Conservation (phyloP, 64 coral and sea anemone genomes). For the Actinia tenebrosa region DNA sequence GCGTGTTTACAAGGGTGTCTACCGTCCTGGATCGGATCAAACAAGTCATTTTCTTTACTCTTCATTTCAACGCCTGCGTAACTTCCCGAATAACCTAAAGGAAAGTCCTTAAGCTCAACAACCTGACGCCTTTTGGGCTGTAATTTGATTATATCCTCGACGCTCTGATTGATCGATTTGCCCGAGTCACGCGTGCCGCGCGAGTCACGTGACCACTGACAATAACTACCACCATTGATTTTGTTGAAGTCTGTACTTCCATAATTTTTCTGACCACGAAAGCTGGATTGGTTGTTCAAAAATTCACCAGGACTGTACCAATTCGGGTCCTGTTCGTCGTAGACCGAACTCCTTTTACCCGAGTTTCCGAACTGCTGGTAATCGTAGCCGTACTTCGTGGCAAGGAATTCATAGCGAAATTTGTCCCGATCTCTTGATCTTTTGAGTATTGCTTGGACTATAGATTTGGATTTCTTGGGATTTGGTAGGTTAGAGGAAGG, state of each 20-base stretch:
- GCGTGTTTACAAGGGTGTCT: neutral
- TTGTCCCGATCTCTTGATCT: conserved; percentile 17
- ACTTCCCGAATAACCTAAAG: neutral
- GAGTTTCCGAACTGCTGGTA: conserved; percentile 3
- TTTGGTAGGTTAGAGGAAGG: neutral
- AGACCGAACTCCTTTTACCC: conserved; percentile 7
- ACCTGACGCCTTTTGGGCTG: conserved; percentile 17
- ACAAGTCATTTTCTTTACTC: neutral
- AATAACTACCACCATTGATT: neutral
- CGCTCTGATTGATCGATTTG: conserved; percentile 23
- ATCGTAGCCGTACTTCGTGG: conserved; percentile 19
- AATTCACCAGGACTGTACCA: conserved; percentile 33
- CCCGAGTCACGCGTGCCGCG: neutral
- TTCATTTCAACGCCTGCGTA: neutral
- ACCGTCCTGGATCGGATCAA: conserved; percentile 1
- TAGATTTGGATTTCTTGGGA: conserved; percentile 17
- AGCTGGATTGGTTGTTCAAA: conserved; percentile 8
- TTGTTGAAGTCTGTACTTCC: conserved; percentile 22
- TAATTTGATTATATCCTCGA: conserved; percentile 23
- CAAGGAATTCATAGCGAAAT: conserved; percentile 32
- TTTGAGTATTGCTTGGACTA: conserved; percentile 21
- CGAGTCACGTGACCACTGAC: conserved; percentile 6
- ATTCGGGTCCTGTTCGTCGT: conserved; percentile 18
- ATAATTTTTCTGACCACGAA: conserved; percentile 10
- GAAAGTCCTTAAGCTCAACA: conserved; percentile 22